phyloP scores from a whole-genome alignment of 2,113 vertebrate genomes.

The Oplegnathus fasciatus region DNA sequence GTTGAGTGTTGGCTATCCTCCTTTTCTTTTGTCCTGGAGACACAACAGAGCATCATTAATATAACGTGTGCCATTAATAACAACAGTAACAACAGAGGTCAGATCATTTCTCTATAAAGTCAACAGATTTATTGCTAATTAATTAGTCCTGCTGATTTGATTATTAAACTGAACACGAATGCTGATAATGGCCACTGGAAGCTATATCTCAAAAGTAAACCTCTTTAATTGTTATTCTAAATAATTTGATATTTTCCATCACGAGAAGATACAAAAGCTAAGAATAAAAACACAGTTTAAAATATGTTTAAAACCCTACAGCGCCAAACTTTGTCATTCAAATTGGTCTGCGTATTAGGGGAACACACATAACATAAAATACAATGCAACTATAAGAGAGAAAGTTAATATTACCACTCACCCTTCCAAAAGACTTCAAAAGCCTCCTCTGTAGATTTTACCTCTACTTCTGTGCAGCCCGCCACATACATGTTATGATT shows the following conservation, averaged over 20 bases:
- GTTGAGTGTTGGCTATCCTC: slow-evolving; percentile 91
- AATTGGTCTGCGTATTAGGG: neutral
- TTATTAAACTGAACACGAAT: neutral
- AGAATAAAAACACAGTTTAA: neutral
- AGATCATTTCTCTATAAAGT: neutral
- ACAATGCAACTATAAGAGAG: neutral
- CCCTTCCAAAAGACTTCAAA: slow-evolving; percentile 98
- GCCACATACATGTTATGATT: slow-evolving; percentile 98
- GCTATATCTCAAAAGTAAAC: neutral
- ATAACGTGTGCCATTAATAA: neutral
- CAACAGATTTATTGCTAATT: neutral
- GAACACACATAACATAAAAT: neutral
- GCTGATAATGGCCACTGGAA: neutral
- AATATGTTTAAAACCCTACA: neutral
- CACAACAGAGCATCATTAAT: neutral
- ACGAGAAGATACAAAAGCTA: neutral
- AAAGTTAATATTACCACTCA: slow-evolving; percentile 78
- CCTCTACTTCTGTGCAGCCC: slow-evolving; percentile 95
- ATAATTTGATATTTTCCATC: neutral
- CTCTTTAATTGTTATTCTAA: neutral
- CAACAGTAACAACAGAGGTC: neutral
- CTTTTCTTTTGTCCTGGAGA: slow-evolving; percentile 86
- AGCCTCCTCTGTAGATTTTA: slow-evolving; percentile 96
- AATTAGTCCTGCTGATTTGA: neutral
- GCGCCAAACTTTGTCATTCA: neutral